Base-by-base conservation (phyloP, 2,888 invertebrate species). In the Linhomoeus sp. region DNA sequence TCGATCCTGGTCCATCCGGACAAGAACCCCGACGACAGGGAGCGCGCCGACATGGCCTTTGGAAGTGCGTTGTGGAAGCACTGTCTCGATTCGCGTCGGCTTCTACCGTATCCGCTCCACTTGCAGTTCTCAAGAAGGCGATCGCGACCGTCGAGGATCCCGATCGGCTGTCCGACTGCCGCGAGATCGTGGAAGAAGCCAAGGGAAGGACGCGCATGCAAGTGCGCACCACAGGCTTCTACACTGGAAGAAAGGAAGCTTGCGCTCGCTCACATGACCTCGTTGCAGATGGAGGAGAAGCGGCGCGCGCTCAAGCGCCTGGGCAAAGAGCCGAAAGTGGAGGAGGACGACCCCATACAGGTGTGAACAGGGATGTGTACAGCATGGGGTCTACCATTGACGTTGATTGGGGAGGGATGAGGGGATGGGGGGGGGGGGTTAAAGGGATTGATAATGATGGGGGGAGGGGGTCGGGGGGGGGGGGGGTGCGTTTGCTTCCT, bases 1-100 rank as follows among this genome's bases (percentile, higher is more conserved):
- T 94, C 97, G 20, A 86, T 97, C 67, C 74, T 97, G 61, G 90
- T 97, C 35, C 97, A 99, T 78, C 97, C 97, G 23, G 97, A 99
- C 67, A 99, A 97, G 72, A 99, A 99, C 72, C 80, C 81, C 71
- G 86, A 94, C 70, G 87, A 97, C 67, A 72, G 77, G 26, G 94
- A 94, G 49, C 75, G 88, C 65, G 87, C 97, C 1, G 88, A 97
- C 53, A 65, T 65, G 54, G 70, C 74, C 19, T 75, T 75, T 64
- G 73, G 74, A 60, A 70, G 70, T 71, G 52, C 26, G 42, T 46
- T 14, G 7, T 43, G n/a, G n/a, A 25, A 24, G 15, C 19, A 19
- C 9, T 45, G 46, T 39, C 15, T 46, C 7, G 45, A 15, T 22
- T 46, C 5, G 36, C 45, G 19, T n/a, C n/a, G n/a, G n/a, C n/a